Base-by-base conservation (phyloP, 2,888 invertebrate genomes). In the Leptinotarsa haldemani region DNA sequence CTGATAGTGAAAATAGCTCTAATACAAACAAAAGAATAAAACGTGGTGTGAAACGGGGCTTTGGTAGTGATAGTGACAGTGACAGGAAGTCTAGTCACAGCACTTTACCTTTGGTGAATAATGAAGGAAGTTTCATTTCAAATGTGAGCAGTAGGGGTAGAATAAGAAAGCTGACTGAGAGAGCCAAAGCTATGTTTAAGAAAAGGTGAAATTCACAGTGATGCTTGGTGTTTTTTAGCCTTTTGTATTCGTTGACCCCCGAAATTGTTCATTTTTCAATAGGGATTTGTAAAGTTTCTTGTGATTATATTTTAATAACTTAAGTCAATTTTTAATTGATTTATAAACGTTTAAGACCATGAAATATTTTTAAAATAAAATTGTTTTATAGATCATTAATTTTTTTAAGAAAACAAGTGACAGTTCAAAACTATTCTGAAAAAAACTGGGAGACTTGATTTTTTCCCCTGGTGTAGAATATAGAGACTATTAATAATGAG, bases 71-170 rank as follows among this genome's bases (percentile, higher is more conserved):
- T 25, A 82, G 83, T 77, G 82, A 81, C 61, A 80, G 75, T 70
- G 80, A 69, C 56, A 77, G 81, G 78, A 18, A 75, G 74, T 68
- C 79, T 67, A 47, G 77, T 22, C 77, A 56, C 65, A 73, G 84
- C 64, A 52, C 67, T 12, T 18, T 30, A 18, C 30, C 13, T 18
- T n/a, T 20, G 52, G 16, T 48, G 67, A 85, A 77, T 64, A 73
- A 78, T 13, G 77, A 80, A 7, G 74, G 85, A 4, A 80, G 77
- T 20, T 83, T 80, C 70, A 80, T 87, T 74, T 86, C 87, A 18
- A 87, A 86, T 56, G 91, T 93, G 48, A 94, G 94, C 85, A 96
- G 95, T 82, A 90, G 97, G 69, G 97, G 97, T 3, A 91, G 97
- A 58, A 92, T 97, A 71, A 90, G 97, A 69, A 94, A 93, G 87